Evolutionary conservation across 2,113 vertebrate species (phyloP), one percentile per base, ranked within the genome.

Genomic region (Craseonycteris thonglongyai): DNA sequence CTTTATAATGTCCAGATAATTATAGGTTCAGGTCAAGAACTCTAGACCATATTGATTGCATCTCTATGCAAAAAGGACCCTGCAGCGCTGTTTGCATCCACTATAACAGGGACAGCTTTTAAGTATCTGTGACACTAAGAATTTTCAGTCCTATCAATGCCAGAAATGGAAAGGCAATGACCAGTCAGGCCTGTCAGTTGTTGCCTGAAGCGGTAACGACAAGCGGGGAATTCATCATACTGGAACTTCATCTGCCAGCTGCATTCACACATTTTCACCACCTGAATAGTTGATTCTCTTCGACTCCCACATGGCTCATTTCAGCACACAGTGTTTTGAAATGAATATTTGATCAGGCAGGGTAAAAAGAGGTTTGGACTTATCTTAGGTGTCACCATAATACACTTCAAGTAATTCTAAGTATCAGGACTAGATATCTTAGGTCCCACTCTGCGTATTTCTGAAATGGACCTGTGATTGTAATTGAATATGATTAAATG

Each of bases 1-100:
- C 98, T 99, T 99, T 98, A 98, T 98, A 96, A 96, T 95, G 40
- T 61, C 91, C 98, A 98, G 98, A 98, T 99, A 99, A 99, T 99
- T 99, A 99, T 97, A 98, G 98, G 98, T 96, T 96, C 96, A 85
- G 98, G 98, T 99, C 98, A 98, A 98, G 98, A 98, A 95, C 97
- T 98, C 91, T 93, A 97, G 96, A 94, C 95, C 97, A 87, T 98
- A 99, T 98, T 97, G 97, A 98, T 99, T 99, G 98, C 98, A 98
- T 30, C 95, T 97, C 97, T 88, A 92, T 58, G 92, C 96, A 97
- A 95, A 93, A 95, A 97, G 97, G 96, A 95, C 98, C 97, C 98
- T 96, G 96, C 96, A 98, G 98, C 96, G 11, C 97, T 49, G 91
- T 93, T 94, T 89, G 87, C 71, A 97, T 96, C 94, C 98, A 87